A percentile compares a stretch with the other conserved stretches of the same genome.
phyloP scores from a whole-genome alignment of 2,113 vertebrate genomes.

The Aldabrachelys gigantea region DNA sequence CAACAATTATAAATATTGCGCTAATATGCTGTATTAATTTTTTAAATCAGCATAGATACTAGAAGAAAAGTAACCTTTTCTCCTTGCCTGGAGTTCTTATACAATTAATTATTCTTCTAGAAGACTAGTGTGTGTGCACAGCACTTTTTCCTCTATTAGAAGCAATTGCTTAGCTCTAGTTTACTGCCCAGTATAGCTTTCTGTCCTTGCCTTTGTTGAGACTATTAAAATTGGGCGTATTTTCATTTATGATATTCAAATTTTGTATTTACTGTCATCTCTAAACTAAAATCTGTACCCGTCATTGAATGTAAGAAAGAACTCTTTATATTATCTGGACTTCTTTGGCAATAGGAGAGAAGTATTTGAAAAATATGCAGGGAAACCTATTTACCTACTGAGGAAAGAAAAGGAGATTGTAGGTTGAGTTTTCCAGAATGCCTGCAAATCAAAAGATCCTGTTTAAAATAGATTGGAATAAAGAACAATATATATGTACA shows the following conservation, averaged over 20 bases:
- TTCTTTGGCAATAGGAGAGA: background rate
- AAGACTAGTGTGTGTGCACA: background rate
- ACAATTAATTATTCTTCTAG: background rate
- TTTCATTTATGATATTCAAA: background rate
- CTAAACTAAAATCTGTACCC: background rate
- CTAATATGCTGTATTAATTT: background rate
- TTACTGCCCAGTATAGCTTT: background rate
- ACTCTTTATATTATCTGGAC: background rate
- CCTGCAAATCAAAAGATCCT: background rate
- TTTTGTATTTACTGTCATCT: background rate
- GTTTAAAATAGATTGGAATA: background rate
- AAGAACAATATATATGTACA: background rate
- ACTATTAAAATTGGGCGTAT: background rate
- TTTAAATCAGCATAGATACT: fast-evolving
- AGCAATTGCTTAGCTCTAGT: background rate
- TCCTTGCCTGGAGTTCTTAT: background rate
- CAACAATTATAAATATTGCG: background rate
- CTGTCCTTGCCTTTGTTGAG: background rate
- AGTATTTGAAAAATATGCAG: fast-evolving
- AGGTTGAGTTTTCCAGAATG: background rate
- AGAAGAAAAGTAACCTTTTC: background rate
- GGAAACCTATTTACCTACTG: background rate
- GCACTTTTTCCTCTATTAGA: background rate
- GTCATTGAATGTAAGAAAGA: background rate
- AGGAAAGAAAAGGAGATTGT: background rate